Evolutionary conservation across 2,113 vertebrate species (phyloP).

Genomic region (Tachycineta bicolor): DNA sequence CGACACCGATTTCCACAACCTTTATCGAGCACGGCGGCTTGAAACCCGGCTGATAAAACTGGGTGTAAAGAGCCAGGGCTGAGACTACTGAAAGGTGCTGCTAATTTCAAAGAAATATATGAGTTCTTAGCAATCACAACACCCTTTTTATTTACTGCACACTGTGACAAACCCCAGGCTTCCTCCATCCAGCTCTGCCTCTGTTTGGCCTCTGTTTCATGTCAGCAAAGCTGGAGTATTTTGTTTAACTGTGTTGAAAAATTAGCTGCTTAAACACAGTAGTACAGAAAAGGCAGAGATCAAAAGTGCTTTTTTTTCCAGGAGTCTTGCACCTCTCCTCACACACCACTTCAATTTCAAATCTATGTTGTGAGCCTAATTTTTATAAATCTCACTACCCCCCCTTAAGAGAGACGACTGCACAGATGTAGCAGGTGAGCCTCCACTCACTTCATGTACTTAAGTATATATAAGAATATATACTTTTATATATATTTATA

Average conservation of each 20-base stretch:
- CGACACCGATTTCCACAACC: background rate
- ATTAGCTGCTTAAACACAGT: background rate
- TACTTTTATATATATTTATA: background rate
- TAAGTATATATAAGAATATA: background rate
- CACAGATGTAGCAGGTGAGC: background rate
- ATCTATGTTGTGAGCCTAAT: background rate
- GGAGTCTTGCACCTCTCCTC: background rate
- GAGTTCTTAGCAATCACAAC: background rate
- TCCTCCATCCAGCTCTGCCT: background rate
- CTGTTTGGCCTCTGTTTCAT: background rate
- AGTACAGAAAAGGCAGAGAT: background rate
- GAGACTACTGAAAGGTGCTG: background rate
- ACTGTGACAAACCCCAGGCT: background rate
- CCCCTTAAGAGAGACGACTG: background rate
- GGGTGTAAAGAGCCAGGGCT: background rate
- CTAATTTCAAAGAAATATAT: background rate
- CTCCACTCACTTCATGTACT: background rate
- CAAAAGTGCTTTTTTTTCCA: background rate
- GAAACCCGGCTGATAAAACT: background rate
- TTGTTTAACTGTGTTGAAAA: background rate
- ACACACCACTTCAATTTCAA: background rate
- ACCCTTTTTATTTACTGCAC: background rate
- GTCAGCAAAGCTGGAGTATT: background rate
- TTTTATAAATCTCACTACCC: background rate
- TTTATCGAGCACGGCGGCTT: accelerated